A percentile compares a stretch with the other conserved stretches of the same genome.
These are phyloP conservation scores for Neogobius melanostomus DNA, from an alignment of 2,113 vertebrate species.

Conservation along the genomic window DNA sequence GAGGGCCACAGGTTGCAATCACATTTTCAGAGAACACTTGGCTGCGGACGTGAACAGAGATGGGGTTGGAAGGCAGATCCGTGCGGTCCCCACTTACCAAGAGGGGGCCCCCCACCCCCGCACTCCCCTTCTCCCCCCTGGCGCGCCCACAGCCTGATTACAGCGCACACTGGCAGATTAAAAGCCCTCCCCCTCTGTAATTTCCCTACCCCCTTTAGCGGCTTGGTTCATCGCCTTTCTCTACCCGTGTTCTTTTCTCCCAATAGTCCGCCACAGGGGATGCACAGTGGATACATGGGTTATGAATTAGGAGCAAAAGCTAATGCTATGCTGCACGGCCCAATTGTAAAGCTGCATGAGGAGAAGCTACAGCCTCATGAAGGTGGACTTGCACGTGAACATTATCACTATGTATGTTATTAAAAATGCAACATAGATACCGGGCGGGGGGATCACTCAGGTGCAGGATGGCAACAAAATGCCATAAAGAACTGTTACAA, in stretches of 20 bases:
- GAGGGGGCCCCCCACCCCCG: slow-evolving; percentile 5
- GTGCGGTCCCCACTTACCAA: slow-evolving; percentile 9
- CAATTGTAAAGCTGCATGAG: background rate
- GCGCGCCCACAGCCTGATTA: slow-evolving; percentile 58
- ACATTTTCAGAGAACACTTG: slow-evolving; percentile 31
- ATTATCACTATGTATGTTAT: too few species aligned
- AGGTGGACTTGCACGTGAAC: too few species aligned
- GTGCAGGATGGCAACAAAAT: too few species aligned
- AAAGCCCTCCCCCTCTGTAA: slow-evolving; percentile 23
- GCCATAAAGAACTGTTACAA: too few species aligned
- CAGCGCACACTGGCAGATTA: slow-evolving; percentile 53
- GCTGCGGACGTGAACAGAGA: slow-evolving; percentile 24
- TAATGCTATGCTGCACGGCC: background rate
- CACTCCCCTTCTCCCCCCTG: background rate
- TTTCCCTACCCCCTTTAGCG: slow-evolving; percentile 12
- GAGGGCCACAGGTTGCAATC: slow-evolving; percentile 53
- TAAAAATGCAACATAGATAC: too few species aligned
- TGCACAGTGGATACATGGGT: background rate
- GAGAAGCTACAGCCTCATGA: too few species aligned
- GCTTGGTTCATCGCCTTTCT: background rate
- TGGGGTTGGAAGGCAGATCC: slow-evolving; percentile 14
- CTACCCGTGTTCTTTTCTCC: background rate
- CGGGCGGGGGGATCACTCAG: too few species aligned
- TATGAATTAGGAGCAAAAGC: background rate
- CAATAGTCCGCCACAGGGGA: background rate